These are phyloP conservation scores for Cyrtorhinus lividipennis DNA, from an alignment of 1,140 invertebrate species.

Conservation along the genomic window DNA sequence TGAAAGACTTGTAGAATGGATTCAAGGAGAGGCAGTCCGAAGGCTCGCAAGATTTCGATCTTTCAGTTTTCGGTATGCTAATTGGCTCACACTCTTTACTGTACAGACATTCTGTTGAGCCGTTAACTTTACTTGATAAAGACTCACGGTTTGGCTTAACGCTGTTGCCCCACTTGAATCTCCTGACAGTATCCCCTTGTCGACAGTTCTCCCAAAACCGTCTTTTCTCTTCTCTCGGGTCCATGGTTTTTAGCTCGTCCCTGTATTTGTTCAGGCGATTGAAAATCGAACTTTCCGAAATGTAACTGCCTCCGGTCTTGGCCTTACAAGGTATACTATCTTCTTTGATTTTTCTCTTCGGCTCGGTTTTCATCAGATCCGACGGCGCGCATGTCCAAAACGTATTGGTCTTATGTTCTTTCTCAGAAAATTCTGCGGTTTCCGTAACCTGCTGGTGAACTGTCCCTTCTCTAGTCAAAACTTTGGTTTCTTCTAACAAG, in stretches of 20 bases:
- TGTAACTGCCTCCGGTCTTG: background rate
- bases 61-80: background rate
- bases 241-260: background rate
- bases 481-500: background rate
- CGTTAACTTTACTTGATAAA: background rate
- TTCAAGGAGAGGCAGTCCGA: background rate
- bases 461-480: background rate
- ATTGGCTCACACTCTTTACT: background rate
- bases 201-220: conserved; percentile 13
- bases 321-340: background rate
- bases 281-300: conserved; percentile 3
- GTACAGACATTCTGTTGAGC: background rate
- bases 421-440: background rate
- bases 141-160: background rate
- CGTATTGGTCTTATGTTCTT: background rate
- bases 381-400: background rate
- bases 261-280: conserved; percentile 6
- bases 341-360: background rate
- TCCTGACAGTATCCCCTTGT: background rate
- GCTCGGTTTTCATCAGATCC: background rate
- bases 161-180: conserved; percentile 14
- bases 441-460: background rate
- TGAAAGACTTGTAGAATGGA: background rate
- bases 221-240: conserved; percentile 14
- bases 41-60: conserved; percentile 13